Conservation (phyloP, 1,140 invertebrate genomes). For the Riptortus pedestris region DNA sequence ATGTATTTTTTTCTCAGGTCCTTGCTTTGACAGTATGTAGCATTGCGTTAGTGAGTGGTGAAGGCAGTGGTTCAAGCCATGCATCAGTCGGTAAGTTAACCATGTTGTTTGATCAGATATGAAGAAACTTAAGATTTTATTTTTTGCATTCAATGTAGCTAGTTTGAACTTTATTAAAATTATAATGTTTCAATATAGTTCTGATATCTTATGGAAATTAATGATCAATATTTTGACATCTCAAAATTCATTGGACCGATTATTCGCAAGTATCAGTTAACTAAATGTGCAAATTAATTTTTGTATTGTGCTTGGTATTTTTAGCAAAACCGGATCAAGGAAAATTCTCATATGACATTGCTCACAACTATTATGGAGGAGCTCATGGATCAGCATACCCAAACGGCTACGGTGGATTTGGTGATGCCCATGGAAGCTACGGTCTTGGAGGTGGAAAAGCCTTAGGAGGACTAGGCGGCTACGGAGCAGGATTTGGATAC, state of each 20-base stretch:
- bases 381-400: slow-evolving; percentile 17
- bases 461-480: neutral
- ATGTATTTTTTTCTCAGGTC: slow-evolving; percentile 9
- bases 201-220: neutral
- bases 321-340: slow-evolving; percentile 22
- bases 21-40: slow-evolving; percentile 6
- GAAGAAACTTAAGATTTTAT: neutral
- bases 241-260: neutral
- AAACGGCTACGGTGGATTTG: slow-evolving; percentile 23
- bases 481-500: neutral
- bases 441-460: slow-evolving; percentile 16
- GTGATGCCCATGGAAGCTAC: slow-evolving; percentile 23
- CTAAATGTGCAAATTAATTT: neutral
- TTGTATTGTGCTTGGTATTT: neutral
- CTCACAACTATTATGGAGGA: slow-evolving; percentile 13
- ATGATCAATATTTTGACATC: neutral
- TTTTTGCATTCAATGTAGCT: neutral
- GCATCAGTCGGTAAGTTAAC: slow-evolving; percentile 19
- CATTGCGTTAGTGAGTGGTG: slow-evolving; percentile 13
- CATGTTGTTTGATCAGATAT: neutral
- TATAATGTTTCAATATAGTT: neutral
- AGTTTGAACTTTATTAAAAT: neutral
- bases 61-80: slow-evolving; percentile 16
- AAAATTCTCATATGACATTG: slow-evolving; percentile 20
- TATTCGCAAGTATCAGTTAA: neutral